Evolutionary conservation across 2,888 invertebrate genomes (phyloP).

Genomic region (Eupithecia vulgata): DNA sequence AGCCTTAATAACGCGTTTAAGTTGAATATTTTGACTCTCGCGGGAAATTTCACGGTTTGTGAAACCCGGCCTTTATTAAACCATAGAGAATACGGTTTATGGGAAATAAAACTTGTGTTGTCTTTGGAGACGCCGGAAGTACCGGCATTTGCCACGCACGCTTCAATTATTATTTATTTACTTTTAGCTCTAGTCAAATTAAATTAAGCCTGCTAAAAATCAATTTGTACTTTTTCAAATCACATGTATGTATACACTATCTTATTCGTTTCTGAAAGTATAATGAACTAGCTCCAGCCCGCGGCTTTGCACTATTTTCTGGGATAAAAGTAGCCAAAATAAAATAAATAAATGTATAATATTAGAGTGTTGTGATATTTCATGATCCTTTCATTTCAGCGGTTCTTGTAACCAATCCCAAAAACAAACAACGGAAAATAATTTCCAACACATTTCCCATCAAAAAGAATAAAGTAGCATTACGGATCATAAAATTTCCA

Average conservation of each 20-base stretch:
- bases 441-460: slow-evolving; percentile 1
- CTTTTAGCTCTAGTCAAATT: not conserved
- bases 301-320: too few relatives aligned
- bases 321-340: too few relatives aligned
- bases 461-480: slow-evolving; percentile 16
- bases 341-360: too few relatives aligned
- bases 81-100: slow-evolving; percentile 34
- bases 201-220: not conserved
- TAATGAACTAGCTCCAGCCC: too few relatives aligned
- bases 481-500: slow-evolving; percentile 17
- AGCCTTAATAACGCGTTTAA: slow-evolving; percentile 42
- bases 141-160: not conserved
- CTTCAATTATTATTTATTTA: not conserved
- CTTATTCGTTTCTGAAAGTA: too few relatives aligned
- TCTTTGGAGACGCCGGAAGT: slow-evolving; percentile 8
- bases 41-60: slow-evolving; percentile 41
- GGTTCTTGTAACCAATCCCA: not conserved
- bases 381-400: not conserved
- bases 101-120: slow-evolving; percentile 29
- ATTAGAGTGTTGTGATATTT: too few relatives aligned
- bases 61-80: slow-evolving; percentile 22
- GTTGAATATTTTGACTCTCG: slow-evolving; percentile 41
- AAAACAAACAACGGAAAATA: not conserved
- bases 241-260: too few relatives aligned
- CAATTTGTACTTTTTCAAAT: not conserved